Conservation (phyloP, 2,888 invertebrate species). For the Cheilosia soror region DNA sequence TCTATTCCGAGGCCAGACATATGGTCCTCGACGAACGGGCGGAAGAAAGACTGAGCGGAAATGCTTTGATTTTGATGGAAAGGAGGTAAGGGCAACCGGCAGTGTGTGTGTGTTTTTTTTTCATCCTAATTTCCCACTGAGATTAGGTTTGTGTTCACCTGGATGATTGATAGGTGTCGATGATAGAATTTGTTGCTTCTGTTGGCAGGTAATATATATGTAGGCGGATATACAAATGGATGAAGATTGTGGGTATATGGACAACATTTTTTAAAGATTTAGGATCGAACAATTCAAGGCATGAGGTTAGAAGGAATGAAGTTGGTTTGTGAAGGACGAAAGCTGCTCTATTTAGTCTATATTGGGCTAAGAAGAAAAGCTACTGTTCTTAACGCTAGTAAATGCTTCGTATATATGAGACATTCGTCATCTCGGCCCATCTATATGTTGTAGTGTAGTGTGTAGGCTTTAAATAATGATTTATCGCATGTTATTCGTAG, state of each 20-base stretch:
- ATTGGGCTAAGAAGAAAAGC: too few species aligned
- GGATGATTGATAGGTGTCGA: slow-evolving; percentile 62
- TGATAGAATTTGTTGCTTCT: slow-evolving; percentile 49
- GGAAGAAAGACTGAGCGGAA: slow-evolving; percentile 14
- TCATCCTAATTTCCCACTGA: slow-evolving; percentile 42
- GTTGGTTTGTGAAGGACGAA: too few species aligned
- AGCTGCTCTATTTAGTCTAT: too few species aligned
- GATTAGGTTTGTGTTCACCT: slow-evolving; percentile 60
- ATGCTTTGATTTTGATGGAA: slow-evolving; percentile 52
- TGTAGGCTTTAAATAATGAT: too few species aligned
- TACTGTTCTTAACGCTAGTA: too few species aligned
- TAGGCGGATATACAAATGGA: background rate
- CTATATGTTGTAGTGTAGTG: too few species aligned
- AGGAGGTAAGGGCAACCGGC: slow-evolving; percentile 1
- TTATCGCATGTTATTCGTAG: too few species aligned
- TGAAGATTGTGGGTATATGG: slow-evolving; percentile 9
- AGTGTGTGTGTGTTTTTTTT: slow-evolving; percentile 1
- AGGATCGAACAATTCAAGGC: too few species aligned
- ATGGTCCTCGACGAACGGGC: slow-evolving; percentile 11
- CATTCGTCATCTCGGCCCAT: too few species aligned
- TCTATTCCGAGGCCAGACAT: background rate
- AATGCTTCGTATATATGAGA: too few species aligned
- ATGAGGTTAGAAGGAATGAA: too few species aligned
- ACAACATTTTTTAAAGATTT: background rate
- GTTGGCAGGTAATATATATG: background rate